Evolutionary conservation across 2,797 vertebrate species (phyloP).

Genomic region (Erethizon dorsatum): DNA sequence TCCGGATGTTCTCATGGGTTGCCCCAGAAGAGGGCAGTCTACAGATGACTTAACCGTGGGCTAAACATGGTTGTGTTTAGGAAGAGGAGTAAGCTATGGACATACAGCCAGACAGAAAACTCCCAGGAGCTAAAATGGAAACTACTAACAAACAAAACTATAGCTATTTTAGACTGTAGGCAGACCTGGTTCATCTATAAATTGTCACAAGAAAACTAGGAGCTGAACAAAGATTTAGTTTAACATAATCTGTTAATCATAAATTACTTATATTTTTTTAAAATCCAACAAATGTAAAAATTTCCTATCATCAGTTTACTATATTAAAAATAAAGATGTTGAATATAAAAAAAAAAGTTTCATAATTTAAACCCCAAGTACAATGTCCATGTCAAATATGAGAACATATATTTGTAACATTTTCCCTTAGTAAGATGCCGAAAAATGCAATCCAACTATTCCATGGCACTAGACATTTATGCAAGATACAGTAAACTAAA

Average conservation of each 20-base stretch:
- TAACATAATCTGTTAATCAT: neutral
- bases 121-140: neutral
- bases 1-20: neutral
- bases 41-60: neutral
- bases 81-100: neutral
- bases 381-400: neutral
- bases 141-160: neutral
- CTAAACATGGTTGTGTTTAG: too few relatives aligned
- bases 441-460: neutral
- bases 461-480: neutral
- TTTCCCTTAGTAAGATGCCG: neutral
- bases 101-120: neutral
- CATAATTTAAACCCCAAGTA: neutral
- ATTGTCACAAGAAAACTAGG: neutral
- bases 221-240: slow-evolving; percentile 13
- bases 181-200: neutral
- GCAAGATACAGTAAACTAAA: neutral
- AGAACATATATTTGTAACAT: neutral
- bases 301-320: slow-evolving; percentile 1
- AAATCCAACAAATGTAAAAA: slow-evolving; percentile 23
- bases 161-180: neutral
- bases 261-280: neutral
- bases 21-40: neutral
- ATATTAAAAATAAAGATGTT: neutral
- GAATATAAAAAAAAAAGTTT: neutral